Percentiles rank a stretch among this genome's conserved stretches.
Conservation (phyloP, 1,140 invertebrate genomes). For the Samia ricini region DNA sequence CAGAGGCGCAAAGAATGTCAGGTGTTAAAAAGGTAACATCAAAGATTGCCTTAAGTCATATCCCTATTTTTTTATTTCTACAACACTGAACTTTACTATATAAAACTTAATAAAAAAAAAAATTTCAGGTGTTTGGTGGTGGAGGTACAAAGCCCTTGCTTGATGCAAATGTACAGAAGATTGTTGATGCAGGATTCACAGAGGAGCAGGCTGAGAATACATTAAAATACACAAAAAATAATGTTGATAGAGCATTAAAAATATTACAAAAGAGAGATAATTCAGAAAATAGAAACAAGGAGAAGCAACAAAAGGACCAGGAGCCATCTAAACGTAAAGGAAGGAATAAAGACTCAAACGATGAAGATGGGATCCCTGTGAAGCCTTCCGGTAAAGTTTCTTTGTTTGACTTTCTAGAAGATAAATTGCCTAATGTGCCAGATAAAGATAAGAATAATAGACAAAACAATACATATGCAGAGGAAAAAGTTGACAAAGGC, state of each 20-base stretch:
- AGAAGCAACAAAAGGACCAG: conserved; percentile 60
- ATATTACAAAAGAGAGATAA: conserved; percentile 81
- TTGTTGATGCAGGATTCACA: conserved; percentile 88
- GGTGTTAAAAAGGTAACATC: conserved; percentile 83
- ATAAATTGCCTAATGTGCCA: conserved; percentile 84
- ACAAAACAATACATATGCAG: conserved; percentile 39
- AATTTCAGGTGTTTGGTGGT: conserved; percentile 80
- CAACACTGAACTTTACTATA: too few species aligned
- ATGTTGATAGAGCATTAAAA: conserved; percentile 85
- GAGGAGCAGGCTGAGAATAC: conserved; percentile 88
- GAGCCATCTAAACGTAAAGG: conserved; percentile 74
- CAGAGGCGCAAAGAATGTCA: conserved; percentile 88
- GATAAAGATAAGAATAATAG: conserved; percentile 64
- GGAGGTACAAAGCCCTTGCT: conserved; percentile 84
- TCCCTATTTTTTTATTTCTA: not conserved
- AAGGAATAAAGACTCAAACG: conserved; percentile 75
- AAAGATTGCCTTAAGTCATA: not conserved
- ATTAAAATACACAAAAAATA: conserved; percentile 84
- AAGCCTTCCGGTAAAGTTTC: conserved; percentile 92
- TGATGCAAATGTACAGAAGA: conserved; percentile 89
- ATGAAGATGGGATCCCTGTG: conserved; percentile 79
- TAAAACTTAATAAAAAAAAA: not conserved
- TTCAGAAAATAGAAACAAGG: conserved; percentile 65
- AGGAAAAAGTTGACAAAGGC: conserved; percentile 55
- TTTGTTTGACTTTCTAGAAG: conserved; percentile 92